phyloP scores from a whole-genome alignment of 1,140 invertebrate species.

The Cepaea nemoralis region DNA sequence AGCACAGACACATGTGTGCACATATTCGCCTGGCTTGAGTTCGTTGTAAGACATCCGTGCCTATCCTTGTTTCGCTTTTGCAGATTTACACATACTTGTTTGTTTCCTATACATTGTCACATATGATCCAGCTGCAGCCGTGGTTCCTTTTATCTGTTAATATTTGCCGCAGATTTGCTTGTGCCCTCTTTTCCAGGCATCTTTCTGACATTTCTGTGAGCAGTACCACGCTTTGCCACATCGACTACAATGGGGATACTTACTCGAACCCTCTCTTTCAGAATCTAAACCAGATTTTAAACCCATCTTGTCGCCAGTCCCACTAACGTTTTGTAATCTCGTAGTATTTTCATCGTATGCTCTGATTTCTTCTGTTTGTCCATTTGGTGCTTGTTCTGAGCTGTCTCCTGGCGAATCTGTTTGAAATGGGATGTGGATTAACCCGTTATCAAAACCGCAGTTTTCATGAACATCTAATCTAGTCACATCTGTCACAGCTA shows the following conservation, averaged over 20 bases:
- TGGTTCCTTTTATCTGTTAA: too few species aligned
- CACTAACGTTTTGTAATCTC: neutral
- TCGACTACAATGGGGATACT: constrained; percentile 51
- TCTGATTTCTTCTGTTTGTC: neutral
- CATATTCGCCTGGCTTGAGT: too few species aligned
- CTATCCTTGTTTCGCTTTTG: too few species aligned
- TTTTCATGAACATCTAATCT: too few species aligned
- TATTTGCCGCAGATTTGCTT: constrained; percentile 58
- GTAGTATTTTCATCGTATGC: neutral
- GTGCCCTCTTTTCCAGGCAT: constrained; percentile 62
- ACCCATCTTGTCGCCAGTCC: neutral
- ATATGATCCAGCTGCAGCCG: too few species aligned
- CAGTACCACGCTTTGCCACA: constrained; percentile 63
- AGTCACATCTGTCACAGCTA: too few species aligned
- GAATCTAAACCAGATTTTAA: neutral
- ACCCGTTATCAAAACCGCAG: neutral
- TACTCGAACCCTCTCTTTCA: neutral
- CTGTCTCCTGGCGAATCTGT: neutral
- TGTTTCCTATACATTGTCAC: too few species aligned
- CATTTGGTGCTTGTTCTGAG: neutral
- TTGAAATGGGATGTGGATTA: neutral
- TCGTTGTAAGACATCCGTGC: too few species aligned
- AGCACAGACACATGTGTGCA: too few species aligned
- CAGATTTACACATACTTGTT: too few species aligned
- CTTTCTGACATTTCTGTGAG: constrained; percentile 58